phyloP scores from a whole-genome alignment of 2,113 vertebrate genomes.

The Carassius carassius region DNA sequence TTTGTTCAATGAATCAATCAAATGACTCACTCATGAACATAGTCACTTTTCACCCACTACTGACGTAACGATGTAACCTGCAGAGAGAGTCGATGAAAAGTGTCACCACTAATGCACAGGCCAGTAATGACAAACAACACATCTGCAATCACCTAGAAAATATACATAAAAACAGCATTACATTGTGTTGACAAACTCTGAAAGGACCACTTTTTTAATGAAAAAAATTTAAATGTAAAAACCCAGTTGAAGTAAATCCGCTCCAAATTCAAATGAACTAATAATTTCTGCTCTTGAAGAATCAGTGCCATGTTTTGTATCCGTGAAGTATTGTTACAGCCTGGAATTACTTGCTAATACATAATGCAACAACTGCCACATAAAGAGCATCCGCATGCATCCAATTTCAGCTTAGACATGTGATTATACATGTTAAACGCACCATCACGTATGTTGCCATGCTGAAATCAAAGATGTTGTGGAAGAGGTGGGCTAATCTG shows the following conservation, averaged over 20 bases:
- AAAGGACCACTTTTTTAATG: not conserved
- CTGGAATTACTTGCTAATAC: not conserved
- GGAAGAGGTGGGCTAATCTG: constrained; percentile 26
- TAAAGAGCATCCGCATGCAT: not conserved
- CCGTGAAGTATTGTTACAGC: not conserved
- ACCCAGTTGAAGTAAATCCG: not conserved
- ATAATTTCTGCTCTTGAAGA: not conserved
- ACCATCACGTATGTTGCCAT: not conserved
- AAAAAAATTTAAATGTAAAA: not conserved
- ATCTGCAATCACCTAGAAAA: not conserved
- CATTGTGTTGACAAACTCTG: not conserved
- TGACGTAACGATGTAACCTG: not conserved
- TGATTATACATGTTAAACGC: constrained; percentile 24
- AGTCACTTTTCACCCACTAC: not conserved
- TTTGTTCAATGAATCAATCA: not conserved
- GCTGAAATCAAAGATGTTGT: constrained; percentile 20
- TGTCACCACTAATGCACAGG: not conserved
- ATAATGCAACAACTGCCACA: constrained; percentile 3
- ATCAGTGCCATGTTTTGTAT: not conserved
- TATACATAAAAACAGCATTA: not conserved
- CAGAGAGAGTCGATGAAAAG: not conserved
- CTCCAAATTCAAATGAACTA: not conserved
- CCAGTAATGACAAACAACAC: not conserved
- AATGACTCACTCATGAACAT: not conserved
- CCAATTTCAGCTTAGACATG: constrained; percentile 24